A percentile compares a stretch with the other conserved stretches of the same genome.
phyloP scores from a whole-genome alignment of 1,140 invertebrate genomes.

The Tetranychus cinnabarinus region DNA sequence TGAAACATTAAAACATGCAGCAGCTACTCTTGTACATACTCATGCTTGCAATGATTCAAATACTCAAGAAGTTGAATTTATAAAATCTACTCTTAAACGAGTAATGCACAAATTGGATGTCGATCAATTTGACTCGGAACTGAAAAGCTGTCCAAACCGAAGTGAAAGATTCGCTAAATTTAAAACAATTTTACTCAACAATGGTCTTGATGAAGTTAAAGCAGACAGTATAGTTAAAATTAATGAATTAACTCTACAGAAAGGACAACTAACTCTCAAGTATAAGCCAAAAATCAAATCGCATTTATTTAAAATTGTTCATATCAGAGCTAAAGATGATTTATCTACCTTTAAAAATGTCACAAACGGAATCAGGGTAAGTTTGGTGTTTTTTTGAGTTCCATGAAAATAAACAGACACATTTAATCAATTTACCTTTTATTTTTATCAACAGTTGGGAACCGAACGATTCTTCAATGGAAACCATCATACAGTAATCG shows the following conservation, averaged over 20 bases:
- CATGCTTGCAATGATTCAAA: conserved; percentile 23
- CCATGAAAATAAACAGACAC: no score
- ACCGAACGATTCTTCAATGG: no score
- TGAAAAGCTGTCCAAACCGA: background rate
- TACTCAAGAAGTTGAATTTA: background rate
- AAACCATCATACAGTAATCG: no score
- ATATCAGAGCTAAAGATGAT: background rate
- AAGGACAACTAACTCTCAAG: background rate
- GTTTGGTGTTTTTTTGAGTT: background rate
- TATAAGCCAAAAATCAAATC: background rate
- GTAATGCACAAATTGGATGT: background rate
- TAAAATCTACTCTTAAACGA: background rate
- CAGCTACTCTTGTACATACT: conserved; percentile 34
- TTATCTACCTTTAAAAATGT: background rate
- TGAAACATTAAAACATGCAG: conserved; percentile 52
- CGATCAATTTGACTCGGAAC: background rate
- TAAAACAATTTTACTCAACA: background rate
- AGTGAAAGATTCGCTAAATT: background rate
- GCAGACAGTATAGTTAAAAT: background rate
- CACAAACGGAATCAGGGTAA: background rate
- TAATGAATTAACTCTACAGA: background rate
- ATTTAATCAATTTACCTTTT: no score
- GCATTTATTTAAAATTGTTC: background rate
- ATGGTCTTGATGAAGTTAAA: background rate
- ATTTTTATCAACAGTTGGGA: no score